phyloP scores from a whole-genome alignment of 2,113 vertebrate species.

The Myotis brandtii region DNA sequence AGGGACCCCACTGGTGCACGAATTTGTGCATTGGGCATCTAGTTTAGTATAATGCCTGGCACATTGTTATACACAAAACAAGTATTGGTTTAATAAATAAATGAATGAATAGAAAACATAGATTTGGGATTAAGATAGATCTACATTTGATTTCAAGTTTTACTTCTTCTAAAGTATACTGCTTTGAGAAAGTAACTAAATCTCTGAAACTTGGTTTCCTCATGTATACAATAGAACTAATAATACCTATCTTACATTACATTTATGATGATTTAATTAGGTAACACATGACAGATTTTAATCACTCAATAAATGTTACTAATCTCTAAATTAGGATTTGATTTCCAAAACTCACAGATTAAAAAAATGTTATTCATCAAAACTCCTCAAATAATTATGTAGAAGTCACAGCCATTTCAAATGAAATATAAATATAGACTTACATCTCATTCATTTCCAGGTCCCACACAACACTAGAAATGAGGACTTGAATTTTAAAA shows the following conservation, averaged over 20 bases:
- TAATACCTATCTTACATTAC: not conserved
- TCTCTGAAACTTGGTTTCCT: not conserved
- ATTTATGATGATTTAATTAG: constrained; percentile 9
- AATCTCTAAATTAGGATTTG: not conserved
- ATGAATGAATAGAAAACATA: not conserved
- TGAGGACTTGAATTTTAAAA: not conserved
- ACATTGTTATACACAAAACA: not conserved
- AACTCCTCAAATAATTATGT: constrained; percentile 25
- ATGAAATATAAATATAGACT: constrained; percentile 27
- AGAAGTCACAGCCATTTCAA: not conserved
- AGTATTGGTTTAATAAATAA: constrained; percentile 28
- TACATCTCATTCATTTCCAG: not conserved
- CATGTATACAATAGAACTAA: not conserved
- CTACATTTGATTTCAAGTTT: not conserved
- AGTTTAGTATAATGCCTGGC: not conserved
- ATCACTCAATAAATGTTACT: not conserved
- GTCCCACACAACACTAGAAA: not conserved
- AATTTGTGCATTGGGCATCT: too few relatives aligned
- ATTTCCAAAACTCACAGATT: not conserved
- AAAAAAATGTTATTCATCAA: not conserved
- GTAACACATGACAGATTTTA: not conserved
- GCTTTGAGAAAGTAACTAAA: constrained; percentile 14
- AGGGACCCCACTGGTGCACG: too few relatives aligned
- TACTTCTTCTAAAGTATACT: not conserved
- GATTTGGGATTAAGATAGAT: not conserved